phyloP scores from a whole-genome alignment of 2,888 invertebrate genomes.

The Agrotis exclamationis region DNA sequence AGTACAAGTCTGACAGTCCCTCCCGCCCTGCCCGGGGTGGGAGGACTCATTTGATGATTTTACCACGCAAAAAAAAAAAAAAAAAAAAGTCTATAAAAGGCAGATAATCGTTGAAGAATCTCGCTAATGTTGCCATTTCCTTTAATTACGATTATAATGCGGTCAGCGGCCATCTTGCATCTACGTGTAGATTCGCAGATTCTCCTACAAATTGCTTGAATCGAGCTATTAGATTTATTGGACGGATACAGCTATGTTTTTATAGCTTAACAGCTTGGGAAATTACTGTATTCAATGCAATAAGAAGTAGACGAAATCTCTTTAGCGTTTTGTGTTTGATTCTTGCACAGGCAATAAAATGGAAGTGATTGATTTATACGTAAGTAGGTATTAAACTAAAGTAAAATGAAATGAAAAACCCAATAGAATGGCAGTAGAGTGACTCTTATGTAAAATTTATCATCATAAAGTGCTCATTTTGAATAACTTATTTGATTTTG shows the following conservation, averaged over 20 bases:
- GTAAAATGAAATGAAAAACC: no score
- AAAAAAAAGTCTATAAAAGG: constrained; percentile 41
- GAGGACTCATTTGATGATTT: no score
- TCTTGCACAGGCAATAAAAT: background rate
- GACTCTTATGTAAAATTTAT: no score
- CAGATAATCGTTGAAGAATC: constrained; percentile 48
- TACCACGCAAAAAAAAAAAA: no score
- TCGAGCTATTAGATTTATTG: constrained; percentile 52
- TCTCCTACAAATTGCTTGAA: constrained; percentile 53
- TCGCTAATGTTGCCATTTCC: constrained; percentile 51
- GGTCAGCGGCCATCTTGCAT: constrained; percentile 37
- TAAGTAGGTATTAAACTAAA: no score
- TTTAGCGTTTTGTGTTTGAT: constrained; percentile 15
- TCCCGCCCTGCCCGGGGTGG: no score
- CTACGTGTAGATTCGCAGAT: constrained; percentile 59
- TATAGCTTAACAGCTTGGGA: constrained; percentile 42
- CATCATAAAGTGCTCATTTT: no score
- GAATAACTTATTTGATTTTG: no score
- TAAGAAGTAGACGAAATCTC: constrained; percentile 17
- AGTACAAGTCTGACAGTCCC: no score
- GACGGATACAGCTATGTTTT: constrained; percentile 52
- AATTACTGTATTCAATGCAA: constrained; percentile 43
- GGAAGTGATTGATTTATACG: background rate
- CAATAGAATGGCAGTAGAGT: no score
- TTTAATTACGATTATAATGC: constrained; percentile 63